phyloP scores from a whole-genome alignment of 2,797 vertebrate species.

The Clarias laeviceps region DNA sequence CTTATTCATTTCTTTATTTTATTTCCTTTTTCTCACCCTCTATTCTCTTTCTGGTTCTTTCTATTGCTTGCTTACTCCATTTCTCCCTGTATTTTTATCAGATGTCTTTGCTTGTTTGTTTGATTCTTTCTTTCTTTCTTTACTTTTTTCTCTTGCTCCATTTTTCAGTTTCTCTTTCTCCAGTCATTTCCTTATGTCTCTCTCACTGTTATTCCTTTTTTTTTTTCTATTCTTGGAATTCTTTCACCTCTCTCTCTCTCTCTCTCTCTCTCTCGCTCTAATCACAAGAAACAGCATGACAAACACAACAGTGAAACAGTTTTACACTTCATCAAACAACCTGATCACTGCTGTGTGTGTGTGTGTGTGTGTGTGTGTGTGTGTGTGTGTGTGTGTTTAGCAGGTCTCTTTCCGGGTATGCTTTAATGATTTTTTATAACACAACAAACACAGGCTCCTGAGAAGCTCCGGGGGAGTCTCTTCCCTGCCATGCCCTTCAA shows the following conservation, averaged over 20 bases:
- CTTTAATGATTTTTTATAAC: conserved; percentile 22
- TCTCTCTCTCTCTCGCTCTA: not conserved
- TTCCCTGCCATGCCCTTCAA: not conserved
- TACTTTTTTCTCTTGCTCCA: conserved; percentile 1
- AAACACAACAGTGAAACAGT: not conserved
- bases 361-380: not conserved
- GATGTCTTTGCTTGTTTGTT: not conserved
- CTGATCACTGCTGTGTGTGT: not conserved
- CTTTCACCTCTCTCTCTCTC: not conserved
- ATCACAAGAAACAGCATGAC: not conserved
- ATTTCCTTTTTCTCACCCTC: not conserved
- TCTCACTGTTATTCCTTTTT: not conserved
- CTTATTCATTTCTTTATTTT: not conserved
- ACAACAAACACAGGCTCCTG: conserved; percentile 23
- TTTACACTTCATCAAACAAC: not conserved
- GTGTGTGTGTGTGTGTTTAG: conserved; percentile 9
- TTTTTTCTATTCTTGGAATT: not conserved
- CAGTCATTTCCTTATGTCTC: not conserved
- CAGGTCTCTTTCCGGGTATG: not conserved
- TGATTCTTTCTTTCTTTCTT: not conserved
- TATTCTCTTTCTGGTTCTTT: not conserved
- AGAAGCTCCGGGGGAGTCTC: conserved; percentile 18
- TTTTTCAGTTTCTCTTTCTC: not conserved
- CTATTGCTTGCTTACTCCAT: not conserved
- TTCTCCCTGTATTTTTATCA: not conserved